Percentiles rank a stretch among this genome's conserved stretches.
These are phyloP conservation scores for Enteromius mattozi DNA, from an alignment of 2,797 vertebrate genomes.

Conservation along the genomic window DNA sequence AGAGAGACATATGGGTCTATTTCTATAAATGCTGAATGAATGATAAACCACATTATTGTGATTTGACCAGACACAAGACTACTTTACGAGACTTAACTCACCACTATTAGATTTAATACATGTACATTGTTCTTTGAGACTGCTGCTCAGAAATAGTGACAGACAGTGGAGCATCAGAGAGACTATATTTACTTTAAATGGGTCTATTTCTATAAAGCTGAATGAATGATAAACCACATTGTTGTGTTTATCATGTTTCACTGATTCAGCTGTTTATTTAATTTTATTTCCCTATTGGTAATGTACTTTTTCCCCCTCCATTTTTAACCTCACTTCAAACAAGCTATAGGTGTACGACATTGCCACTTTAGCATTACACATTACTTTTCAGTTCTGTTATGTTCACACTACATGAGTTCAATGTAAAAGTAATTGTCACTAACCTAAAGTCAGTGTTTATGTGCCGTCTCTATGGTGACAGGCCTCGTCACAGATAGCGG, in stretches of 20 bases:
- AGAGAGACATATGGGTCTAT: background rate
- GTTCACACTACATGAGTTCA: background rate
- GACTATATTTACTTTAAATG: no score
- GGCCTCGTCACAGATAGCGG: background rate
- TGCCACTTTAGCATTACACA: background rate
- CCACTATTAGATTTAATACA: no score
- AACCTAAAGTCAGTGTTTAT: background rate
- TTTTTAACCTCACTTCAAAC: background rate
- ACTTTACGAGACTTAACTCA: no score
- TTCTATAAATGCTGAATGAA: background rate
- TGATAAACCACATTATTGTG: background rate
- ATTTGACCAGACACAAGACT: background rate
- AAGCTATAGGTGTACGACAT: background rate
- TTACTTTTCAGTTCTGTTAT: background rate
- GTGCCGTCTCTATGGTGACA: conserved; percentile 19
- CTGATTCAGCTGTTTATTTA: background rate
- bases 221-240: background rate
- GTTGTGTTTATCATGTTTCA: background rate
- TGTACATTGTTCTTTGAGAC: no score
- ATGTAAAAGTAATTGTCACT: conserved; percentile 6
- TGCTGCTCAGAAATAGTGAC: no score
- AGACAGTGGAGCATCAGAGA: no score
- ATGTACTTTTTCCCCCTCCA: background rate
- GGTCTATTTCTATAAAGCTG: no score
- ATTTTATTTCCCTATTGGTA: background rate